Conservation (phyloP, 2,797 vertebrate genomes). For the Hoplostethus atlanticus region DNA sequence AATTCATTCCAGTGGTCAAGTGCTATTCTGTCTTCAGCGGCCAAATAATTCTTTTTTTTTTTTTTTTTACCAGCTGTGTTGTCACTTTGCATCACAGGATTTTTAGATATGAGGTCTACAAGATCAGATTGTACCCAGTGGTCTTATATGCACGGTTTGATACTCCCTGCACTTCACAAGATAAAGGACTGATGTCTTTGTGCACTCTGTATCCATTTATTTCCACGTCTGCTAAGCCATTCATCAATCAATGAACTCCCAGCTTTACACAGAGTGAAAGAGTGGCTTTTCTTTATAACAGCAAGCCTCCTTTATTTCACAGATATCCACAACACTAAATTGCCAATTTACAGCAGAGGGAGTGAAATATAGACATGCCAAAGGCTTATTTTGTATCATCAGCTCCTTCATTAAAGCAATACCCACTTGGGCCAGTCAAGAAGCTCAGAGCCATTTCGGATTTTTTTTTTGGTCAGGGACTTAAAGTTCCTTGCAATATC, state of each 20-base stretch:
- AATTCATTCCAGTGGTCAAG: slow-evolving; percentile 37
- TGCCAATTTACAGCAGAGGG: slow-evolving; percentile 72
- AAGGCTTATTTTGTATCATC: slow-evolving; percentile 71
- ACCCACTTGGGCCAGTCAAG: slow-evolving; percentile 42
- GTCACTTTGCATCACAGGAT: slow-evolving; percentile 47
- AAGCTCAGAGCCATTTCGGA: slow-evolving; percentile 43
- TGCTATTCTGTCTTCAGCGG: slow-evolving; percentile 13
- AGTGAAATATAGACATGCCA: slow-evolving; percentile 54
- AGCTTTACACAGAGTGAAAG: slow-evolving; percentile 56
- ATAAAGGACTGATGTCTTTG: slow-evolving; percentile 66
- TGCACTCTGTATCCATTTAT: slow-evolving; percentile 66
- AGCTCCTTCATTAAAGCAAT: slow-evolving; percentile 63
- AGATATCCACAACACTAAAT: slow-evolving; percentile 77
- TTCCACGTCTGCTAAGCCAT: slow-evolving; percentile 77
- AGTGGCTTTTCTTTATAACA: slow-evolving; percentile 59
- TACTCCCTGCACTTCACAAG: slow-evolving; percentile 40
- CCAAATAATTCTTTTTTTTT: neutral
- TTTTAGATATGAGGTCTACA: slow-evolving; percentile 43
- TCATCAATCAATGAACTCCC: slow-evolving; percentile 80
- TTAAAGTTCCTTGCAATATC: slow-evolving; percentile 30
- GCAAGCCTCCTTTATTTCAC: slow-evolving; percentile 73
- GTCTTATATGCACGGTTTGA: slow-evolving; percentile 45
- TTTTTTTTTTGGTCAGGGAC: slow-evolving; percentile 40
- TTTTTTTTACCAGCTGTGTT: slow-evolving; percentile 24
- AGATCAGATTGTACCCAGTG: slow-evolving; percentile 43